Percentiles rank a stretch among this genome's conserved stretches.
These are phyloP conservation scores for Bettongia penicillata DNA, from an alignment of 2,113 vertebrate species.

Conservation along the genomic window DNA sequence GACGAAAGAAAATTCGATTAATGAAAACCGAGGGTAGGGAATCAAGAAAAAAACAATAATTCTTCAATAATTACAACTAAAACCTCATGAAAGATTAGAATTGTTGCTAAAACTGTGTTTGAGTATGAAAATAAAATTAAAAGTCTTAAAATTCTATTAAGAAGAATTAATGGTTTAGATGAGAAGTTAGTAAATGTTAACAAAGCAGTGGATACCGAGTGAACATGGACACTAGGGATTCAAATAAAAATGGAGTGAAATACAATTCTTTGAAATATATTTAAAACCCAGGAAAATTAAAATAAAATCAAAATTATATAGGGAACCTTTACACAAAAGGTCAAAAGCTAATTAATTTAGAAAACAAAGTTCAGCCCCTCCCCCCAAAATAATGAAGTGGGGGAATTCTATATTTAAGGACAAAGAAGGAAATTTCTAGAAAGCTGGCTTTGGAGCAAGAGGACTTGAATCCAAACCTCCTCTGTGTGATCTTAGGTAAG, in stretches of 20 bases:
- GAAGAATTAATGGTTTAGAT: not conserved
- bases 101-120: not conserved
- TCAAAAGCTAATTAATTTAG: not conserved
- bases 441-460: not conserved
- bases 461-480: not conserved
- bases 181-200: not conserved
- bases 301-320: not conserved
- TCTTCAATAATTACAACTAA: not conserved
- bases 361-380: not conserved
- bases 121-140: not conserved
- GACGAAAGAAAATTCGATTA: constrained; percentile 30
- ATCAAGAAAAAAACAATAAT: constrained; percentile 25
- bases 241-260: not conserved
- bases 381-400: not conserved
- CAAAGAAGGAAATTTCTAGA: not conserved
- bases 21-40: not conserved
- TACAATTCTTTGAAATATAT: not conserved
- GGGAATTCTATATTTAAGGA: not conserved
- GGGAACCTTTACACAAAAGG: not conserved
- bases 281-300: not conserved
- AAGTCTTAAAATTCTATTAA: not conserved
- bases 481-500: not conserved
- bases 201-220: not conserved
- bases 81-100: not conserved
- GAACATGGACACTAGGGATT: not conserved